Evolutionary conservation across 2,113 vertebrate species (phyloP), one percentile per base, ranked within the genome.

Genomic region (Hydrolagus affinis): DNA sequence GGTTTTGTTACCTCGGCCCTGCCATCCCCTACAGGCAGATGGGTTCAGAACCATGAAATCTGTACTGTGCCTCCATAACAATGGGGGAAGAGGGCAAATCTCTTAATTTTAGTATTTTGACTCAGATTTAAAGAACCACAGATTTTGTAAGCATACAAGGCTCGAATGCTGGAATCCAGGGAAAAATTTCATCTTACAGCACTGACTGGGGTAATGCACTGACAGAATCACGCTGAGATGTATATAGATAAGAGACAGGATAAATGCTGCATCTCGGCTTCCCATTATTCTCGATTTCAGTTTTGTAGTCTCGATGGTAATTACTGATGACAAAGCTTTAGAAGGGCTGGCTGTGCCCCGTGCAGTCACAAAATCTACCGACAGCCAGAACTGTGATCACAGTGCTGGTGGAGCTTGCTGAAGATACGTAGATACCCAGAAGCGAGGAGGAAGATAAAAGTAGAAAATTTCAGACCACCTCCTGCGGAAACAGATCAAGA

Each of bases 261-360:
- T 72, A 72, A 72, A 72, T 72, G 30, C 12, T 72, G 70, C 70
- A 72, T 17, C 70, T 72, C 70, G 30, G 70, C 25, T 72, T 72
- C 30, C 25, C 4, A 72, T 72, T 72, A 30, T 72, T 72, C 70
- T 72, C 70, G 1, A 72, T 28, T 72, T 72, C 70, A 72, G 70
- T 30, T 44, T 44, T 44, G 44, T 44, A 44, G 44, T 44, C 25
- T 72, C 6, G 15, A 30, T 1, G 25, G 44, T 44, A 44, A 72
- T 72, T 72, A 72, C 70, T 72, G 25, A 28, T 25, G 23, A 28
- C 25, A 72, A 72, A 44, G 72, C 15, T 74, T 74, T 44, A 32
- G 32, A 8, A 44, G 72, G 72, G 30, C 8, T 9, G 72, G 30
- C 44, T 44, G 44, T 44, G 44, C 44, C 44, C 44, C 44, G 44